Percentiles rank a stretch among this genome's conserved stretches.
These are phyloP conservation scores for Hydrocynus forskahlii DNA, from an alignment of 2,797 vertebrate species.

Conservation along the genomic window DNA sequence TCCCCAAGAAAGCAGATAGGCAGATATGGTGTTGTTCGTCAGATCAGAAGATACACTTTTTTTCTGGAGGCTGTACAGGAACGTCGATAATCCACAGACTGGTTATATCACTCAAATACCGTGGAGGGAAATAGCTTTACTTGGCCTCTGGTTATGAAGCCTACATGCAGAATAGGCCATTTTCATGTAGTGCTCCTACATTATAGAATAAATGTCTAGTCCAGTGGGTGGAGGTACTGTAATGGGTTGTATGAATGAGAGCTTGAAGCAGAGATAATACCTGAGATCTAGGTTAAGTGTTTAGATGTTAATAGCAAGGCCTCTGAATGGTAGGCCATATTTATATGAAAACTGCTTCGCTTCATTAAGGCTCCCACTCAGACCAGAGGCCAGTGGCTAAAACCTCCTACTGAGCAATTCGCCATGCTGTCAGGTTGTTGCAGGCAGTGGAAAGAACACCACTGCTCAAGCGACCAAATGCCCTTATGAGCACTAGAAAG, in stretches of 20 bases:
- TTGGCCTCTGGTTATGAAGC: not conserved
- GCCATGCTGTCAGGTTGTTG: not conserved
- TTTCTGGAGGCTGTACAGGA: not conserved
- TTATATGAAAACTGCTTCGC: not conserved
- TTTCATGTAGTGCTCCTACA: not conserved
- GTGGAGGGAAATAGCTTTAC: not conserved
- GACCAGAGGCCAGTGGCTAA: not conserved
- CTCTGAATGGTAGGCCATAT: not conserved
- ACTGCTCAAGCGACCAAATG: not conserved
- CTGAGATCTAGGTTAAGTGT: not conserved
- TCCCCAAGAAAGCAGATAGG: conserved; percentile 14
- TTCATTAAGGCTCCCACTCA: not conserved
- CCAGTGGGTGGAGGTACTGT: not conserved
- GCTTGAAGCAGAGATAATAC: conserved; percentile 3
- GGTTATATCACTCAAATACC: not conserved
- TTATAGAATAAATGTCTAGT: not conserved
- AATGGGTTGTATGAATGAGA: not conserved
- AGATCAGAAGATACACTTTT: not conserved
- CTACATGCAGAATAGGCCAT: not conserved
- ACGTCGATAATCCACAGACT: not conserved
- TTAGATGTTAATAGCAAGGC: conserved; percentile 15
- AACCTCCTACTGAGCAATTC: not conserved
- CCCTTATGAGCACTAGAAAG: not conserved
- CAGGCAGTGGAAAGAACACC: not conserved
- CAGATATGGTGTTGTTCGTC: not conserved